Base-by-base conservation (phyloP, 2,888 invertebrate species). In the Latheticus oryzae region DNA sequence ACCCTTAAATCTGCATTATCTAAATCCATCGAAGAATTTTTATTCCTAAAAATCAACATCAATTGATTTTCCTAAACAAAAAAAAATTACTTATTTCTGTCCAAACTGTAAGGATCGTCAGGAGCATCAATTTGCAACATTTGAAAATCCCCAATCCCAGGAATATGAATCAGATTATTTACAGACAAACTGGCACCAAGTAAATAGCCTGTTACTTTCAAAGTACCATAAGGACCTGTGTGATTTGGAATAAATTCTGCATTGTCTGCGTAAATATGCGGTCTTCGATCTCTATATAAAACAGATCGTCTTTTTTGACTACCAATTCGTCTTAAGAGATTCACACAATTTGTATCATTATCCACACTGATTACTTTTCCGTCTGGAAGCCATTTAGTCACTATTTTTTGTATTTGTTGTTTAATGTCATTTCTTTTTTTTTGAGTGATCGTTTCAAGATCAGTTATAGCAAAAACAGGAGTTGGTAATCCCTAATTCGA, bases 111-210 rank as follows among this genome's bases (percentile, higher is more conserved):
- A 1, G 90, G 91, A 79, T 93, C 91, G 58, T 82, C 81, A 1
- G 84, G 80, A 0, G 84, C 83, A 76, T 88, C 87, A 63, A 97
- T 91, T 75, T 89, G 86, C 0, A 83, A 81, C 85, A 99, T 87
- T 81, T 97, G 97, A 74, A 91, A 98, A 73, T 97, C 94, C 4
- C 97, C 97, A 71, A 93, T 84, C 0, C 97, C 97, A 32, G 94
- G 89, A 48, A 99, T 85, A 73, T 99, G 95, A 13, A 99, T 84
- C 47, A 97, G 81, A 59, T 89, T 84, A 79, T 98, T 96, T 0
- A 93, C 95, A 73, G 91, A 90, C 43, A 98, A 78, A 2, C 90
- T 82, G 72, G 86, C 85, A 0, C 96, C 95, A 67, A 95, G 83
- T 42, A 99, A 77, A 77, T 90, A 97, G 1, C 98, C 99, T 37